phyloP scores from a whole-genome alignment of 2,797 vertebrate genomes.

The Triplophysa bombifrons region DNA sequence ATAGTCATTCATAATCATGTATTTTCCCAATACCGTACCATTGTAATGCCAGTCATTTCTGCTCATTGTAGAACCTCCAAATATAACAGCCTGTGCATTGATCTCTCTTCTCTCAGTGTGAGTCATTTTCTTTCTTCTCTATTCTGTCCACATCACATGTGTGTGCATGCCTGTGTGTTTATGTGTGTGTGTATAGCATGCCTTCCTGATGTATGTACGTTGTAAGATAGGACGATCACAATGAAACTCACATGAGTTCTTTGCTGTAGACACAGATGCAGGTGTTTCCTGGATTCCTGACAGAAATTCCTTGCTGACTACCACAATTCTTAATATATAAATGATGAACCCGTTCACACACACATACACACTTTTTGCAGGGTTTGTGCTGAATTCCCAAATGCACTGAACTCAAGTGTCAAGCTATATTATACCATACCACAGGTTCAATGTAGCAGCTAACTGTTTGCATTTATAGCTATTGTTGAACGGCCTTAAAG shows the following conservation, averaged over 20 bases:
- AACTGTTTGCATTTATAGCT: not conserved
- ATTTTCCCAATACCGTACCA: not conserved
- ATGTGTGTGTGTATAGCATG: slow-evolving; percentile 46
- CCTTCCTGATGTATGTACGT: slow-evolving; percentile 71
- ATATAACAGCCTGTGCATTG: slow-evolving; percentile 9
- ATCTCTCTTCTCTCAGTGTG: slow-evolving; percentile 33
- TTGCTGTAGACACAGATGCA: slow-evolving; percentile 59
- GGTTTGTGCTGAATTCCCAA: not conserved
- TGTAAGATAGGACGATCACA: slow-evolving; percentile 68
- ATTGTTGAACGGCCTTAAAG: not conserved
- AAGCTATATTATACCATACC: not conserved
- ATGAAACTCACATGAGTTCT: slow-evolving; percentile 62
- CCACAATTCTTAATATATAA: slow-evolving; percentile 30
- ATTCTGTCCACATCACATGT: slow-evolving; percentile 33
- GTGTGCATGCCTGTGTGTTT: slow-evolving; percentile 49
- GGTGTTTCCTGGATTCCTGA: slow-evolving; percentile 76
- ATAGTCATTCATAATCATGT: not conserved
- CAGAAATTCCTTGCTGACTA: slow-evolving; percentile 40
- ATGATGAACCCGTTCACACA: slow-evolving; percentile 7
- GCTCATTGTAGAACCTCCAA: not conserved
- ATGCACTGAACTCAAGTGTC: not conserved
- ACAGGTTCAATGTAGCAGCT: not conserved
- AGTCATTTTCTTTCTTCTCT: slow-evolving; percentile 29
- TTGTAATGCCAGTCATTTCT: not conserved
- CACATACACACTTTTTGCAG: not conserved